Percentiles rank a stretch among this genome's conserved stretches.
phyloP scores from a whole-genome alignment of 2,797 vertebrate species.

The Lepus townsendii region DNA sequence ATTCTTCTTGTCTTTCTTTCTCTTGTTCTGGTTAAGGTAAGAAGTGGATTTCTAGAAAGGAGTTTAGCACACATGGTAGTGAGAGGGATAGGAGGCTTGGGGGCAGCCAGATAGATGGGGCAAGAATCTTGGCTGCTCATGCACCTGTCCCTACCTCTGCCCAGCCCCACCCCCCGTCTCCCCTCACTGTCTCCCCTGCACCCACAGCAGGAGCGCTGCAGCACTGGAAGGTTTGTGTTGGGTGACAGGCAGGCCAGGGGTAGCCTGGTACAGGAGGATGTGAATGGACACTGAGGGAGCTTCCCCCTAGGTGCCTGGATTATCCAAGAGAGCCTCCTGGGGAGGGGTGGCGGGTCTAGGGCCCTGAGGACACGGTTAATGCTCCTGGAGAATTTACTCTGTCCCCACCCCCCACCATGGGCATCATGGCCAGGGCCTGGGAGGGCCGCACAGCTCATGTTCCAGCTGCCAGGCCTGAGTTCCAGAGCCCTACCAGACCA shows the following conservation, averaged over 20 bases:
- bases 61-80: background rate
- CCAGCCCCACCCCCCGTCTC: background rate
- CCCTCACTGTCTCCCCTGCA: background rate
- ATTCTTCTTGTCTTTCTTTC: background rate
- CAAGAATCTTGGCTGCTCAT: background rate
- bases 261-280: background rate
- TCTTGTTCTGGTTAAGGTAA: background rate
- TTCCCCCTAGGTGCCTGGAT: background rate
- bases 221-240: background rate
- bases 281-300: background rate
- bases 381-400: background rate
- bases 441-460: background rate
- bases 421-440: background rate
- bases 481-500: constrained; percentile 36
- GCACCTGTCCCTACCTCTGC: background rate
- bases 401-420: accelerated
- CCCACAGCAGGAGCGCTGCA: background rate
- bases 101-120: background rate
- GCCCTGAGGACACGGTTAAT: background rate
- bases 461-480: constrained; percentile 28
- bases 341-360: background rate
- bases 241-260: background rate
- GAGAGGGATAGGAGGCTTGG: background rate
- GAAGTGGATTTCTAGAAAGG: background rate
- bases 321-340: background rate